Evolutionary conservation across 2,113 vertebrate species (phyloP), one percentile per base, ranked within the genome.

Genomic region (Sceloporus undulatus): DNA sequence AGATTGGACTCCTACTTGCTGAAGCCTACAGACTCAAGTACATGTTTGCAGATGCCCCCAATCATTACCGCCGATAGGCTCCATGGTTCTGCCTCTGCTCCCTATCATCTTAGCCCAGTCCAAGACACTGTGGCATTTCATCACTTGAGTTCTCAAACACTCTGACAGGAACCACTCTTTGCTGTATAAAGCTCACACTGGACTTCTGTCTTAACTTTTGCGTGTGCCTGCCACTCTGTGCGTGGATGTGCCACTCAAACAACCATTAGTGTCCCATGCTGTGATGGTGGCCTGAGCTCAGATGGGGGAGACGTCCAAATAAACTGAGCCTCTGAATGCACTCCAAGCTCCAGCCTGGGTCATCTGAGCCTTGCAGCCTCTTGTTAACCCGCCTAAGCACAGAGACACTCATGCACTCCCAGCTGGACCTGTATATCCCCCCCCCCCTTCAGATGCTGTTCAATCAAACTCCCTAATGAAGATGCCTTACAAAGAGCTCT

Each of bases 11-110:
- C 75, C 98, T 99, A 38, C 97, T 99, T 21, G 99, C 99, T 0
- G 99, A 99, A 96, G 99, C 99, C 0, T 99, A 99, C 94, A 98
- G 99, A 97, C 98, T 99, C 84, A 99, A 99, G 95, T 99, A 99
- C 95, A 99, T 98, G 98, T 99, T 99, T 87, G 99, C 99, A 0
- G 98, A 99, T 0, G 99, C 99, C 29, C 99, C 99, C 9, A 99
- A 98, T 89, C 99, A 99, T 97, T 99, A 99, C 95, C 98, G 98
- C 95, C 98, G 98, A 97, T 99, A 98, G 97, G 96, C 91, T 92
- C 56, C 90, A 85, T 89, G 87, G 80, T 87, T 90, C 71, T 6
- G 6, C 90, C 89, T 82, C 88, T 85, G 94, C 94, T 90, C 88
- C 82, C 82, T 8, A 79, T 92, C 87, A 10, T 70, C 94, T 94